phyloP scores from a whole-genome alignment of 2,888 invertebrate genomes.

The Periphyllus acericola region DNA sequence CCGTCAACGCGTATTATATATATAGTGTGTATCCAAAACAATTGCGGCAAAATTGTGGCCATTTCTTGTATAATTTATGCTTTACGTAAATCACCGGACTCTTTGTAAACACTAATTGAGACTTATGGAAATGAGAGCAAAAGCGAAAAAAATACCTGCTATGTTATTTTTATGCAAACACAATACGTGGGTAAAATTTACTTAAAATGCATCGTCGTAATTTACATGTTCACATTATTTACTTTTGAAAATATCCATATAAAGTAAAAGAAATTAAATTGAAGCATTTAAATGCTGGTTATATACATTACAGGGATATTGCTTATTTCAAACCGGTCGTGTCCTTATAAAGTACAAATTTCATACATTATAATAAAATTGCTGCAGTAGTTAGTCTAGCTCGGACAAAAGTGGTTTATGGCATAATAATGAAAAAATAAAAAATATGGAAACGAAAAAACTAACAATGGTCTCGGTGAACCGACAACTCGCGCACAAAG shows the following conservation, averaged over 20 bases:
- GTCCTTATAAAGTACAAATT: constrained; percentile 35
- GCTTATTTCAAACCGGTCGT: constrained; percentile 30
- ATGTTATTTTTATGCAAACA: background rate
- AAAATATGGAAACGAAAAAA: constrained; percentile 42
- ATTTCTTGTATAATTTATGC: constrained; percentile 17
- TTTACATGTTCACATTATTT: constrained; percentile 5
- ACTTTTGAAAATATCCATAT: background rate
- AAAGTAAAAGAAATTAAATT: background rate
- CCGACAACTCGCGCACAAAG: constrained; percentile 46
- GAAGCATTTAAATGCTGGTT: constrained; percentile 21
- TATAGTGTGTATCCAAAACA: background rate
- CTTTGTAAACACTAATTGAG: constrained; percentile 15
- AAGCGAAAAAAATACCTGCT: background rate
- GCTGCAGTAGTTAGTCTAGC: constrained; percentile 17
- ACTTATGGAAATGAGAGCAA: constrained; percentile 24
- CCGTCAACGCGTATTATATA: background rate
- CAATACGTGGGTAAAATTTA: background rate
- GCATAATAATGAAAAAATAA: constrained; percentile 20
- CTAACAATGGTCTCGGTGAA: constrained; percentile 49
- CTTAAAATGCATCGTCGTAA: background rate
- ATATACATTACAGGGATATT: background rate
- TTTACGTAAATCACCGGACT: background rate
- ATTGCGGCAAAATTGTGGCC: constrained; percentile 12
- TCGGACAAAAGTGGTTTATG: constrained; percentile 49
- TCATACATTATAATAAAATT: constrained; percentile 38